Evolutionary conservation across 2,113 vertebrate species (phyloP), one percentile per base, ranked within the genome.

Genomic region (Cinclus mexicanus): DNA sequence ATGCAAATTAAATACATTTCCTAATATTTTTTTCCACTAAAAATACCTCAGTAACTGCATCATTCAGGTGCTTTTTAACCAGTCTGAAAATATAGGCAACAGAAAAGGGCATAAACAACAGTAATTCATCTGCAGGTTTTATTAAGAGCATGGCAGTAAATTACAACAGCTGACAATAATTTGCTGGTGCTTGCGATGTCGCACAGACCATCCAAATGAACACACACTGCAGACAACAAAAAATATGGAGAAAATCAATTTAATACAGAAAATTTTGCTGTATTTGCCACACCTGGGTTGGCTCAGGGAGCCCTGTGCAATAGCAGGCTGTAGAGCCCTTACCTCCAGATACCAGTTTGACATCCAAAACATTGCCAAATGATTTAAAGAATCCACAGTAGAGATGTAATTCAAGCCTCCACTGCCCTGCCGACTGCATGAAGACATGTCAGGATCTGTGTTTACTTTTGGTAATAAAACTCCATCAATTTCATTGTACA

Each of bases 1-100:
- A 53, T 21, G 56, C 76, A 96, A 93, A 87, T 90, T 80, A 63
- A 94, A 92, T 79, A 61, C 33, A 83, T 83, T 95, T 74, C 83
- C 69, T 56, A 93, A 26, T 86, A 60, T 68, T 92, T 95, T 94
- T 61, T 87, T 18, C 70, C 69, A 87, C 75, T 64, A 84, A 90
- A 93, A 90, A 92, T 92, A 79, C 21, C 82, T 93, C 13, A 46
- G 55, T 53, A 53, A 80, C 35, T n/a, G 52, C 57, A 88, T 95
- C 64, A 93, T 49, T 94, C 19, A 5, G 31, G 47, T 57, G 75
- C 41, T 86, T 78, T 90, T 81, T 60, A 63, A 89, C 46, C 70
- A 70, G 25, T 46, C 44, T 56, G 69, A 90, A 90, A 89, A 89
- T 9, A 94, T 1, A 46, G 31, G 52, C 68, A 93, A 88, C 25